Base-by-base conservation (phyloP, 2,888 invertebrate genomes). In the Apoda limacodes region DNA sequence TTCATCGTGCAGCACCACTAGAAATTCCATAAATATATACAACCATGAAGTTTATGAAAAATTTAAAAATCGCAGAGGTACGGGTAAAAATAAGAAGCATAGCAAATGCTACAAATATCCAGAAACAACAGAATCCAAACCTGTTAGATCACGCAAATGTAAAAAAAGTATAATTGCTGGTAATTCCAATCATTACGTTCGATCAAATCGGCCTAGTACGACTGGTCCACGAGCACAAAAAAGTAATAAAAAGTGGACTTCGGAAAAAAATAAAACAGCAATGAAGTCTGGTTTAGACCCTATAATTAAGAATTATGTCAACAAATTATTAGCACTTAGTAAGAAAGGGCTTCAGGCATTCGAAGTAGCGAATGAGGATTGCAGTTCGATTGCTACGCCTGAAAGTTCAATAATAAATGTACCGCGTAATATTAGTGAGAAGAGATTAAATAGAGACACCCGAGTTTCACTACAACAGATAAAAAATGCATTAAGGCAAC, bases 361-460 rank as follows among this genome's bases (percentile, higher is more conserved):
- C 26, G 62, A 78, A 51, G 58, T 81, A 21, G 58, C 67, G 11
- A 66, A 68, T 39, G 71, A 75, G 51, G 71, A 78, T 30, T 78
- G 81, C 37, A 82, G 82, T 45, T 58, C 67, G 2, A 63, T 76
- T 3, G 50, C 63, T n/a, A 82, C 82, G 9, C 82, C 82, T 10
- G 60, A 67, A 3, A 81, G 78, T 43, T 82, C 82, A 1, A 60
- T 82, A 29, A 60, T 82, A 17, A 67, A 80, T 39, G 55, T 65
- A 1, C 54, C 66, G 7, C 54, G 50, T 19, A 81, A 81, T 47
- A 37, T 57, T 9, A 45, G 52, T 23, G 46, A 43, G 14, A 45
- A 42, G 15, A 58, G 54, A 38, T 15, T 45, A n/a, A 34, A 33
- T 3, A 6, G 52, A 14, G 45, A 53, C 13, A 58, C 54, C 25